These are phyloP conservation scores for Parnassius apollo DNA, from an alignment of 2,888 invertebrate genomes.

Conservation along the genomic window DNA sequence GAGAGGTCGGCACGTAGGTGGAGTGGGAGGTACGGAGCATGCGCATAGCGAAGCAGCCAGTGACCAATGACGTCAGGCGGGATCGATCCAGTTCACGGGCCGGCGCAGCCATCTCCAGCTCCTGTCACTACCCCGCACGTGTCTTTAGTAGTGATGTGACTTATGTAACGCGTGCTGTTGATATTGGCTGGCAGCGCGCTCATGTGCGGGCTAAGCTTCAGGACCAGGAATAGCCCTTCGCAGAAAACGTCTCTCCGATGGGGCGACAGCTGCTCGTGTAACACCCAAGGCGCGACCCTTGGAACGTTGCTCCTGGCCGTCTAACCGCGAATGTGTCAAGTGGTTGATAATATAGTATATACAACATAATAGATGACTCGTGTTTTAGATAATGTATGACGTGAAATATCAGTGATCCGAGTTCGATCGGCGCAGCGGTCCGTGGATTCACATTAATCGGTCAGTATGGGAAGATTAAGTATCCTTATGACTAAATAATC, in stretches of 20 bases:
- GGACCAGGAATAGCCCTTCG: conserved; percentile 97
- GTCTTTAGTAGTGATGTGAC: conserved; percentile 42
- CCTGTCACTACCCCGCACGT: conserved; percentile 55
- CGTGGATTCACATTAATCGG: conserved; percentile 27
- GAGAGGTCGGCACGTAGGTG: conserved; percentile 23
- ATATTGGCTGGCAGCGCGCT: conserved; percentile 70
- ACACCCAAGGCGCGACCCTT: conserved; percentile 20
- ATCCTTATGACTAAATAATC: no score
- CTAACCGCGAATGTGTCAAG: neutral
- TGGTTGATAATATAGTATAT: no score
- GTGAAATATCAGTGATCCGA: conserved; percentile 1
- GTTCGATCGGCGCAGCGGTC: conserved; percentile 14
- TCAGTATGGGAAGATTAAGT: conserved; percentile 8
- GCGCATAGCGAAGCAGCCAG: conserved; percentile 37
- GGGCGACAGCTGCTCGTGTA: conserved; percentile 91
- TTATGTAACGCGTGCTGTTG: conserved; percentile 61
- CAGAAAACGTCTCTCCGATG: conserved; percentile 98
- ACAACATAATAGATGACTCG: conserved; percentile 6
- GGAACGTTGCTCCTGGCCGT: conserved; percentile 27
- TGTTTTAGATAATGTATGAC: conserved; percentile 4
- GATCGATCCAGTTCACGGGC: conserved; percentile 56
- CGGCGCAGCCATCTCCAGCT: conserved; percentile 37
- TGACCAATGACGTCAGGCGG: conserved; percentile 67
- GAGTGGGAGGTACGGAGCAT: conserved; percentile 38
- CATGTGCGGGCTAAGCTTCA: conserved; percentile 98